Evolutionary conservation across 1,140 invertebrate genomes (phyloP), one percentile per base, ranked within the genome.

Genomic region (Papilio machaon): DNA sequence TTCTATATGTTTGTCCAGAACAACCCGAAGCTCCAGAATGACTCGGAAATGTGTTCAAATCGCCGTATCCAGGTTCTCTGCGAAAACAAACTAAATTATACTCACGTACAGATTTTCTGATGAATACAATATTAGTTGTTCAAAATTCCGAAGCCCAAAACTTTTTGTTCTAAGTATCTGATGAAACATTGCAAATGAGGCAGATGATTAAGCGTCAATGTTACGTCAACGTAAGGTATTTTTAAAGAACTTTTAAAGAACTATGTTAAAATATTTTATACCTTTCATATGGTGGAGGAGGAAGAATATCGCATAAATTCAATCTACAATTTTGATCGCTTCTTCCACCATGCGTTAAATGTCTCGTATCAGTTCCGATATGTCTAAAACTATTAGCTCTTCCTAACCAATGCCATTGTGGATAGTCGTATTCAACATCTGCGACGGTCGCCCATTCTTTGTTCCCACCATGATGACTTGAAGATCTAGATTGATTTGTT

Each of bases 251-350:
- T 52, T 8, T 52, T 13, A 10, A 52, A 52, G 2, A 15, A 52
- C 49, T 52, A 52, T 11, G 23, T 23, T 13, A 15, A 4, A 67
- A 70, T 70, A 73, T 13, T 79, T 79, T 82, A 85, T 85, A 94
- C 93, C 92, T 93, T 87, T 94, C 93, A 82, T 94, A 94, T n/a
- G 93, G 93, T 11, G 93, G 93, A 35, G 93, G 93, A 13, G 93
- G 93, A 73, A 94, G 85, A 80, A 94, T 94, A 82, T 94, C 93
- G 84, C 92, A 94, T 79, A 94, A 85, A 87, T 94, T 94, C 91
- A 94, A 93, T 74, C 92, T 91, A 86, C 89, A 92, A 80, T 92
- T 92, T 80, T 94, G 90, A n/a, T 94, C 92, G 78, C 85, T 90
- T 77, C 91, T 85, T n/a, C 87, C 86, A 11, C 82, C 88, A 83